Conservation (phyloP, 30 jellyfish, hydroid and myxozoan species). For the Aurelia aurita region DNA sequence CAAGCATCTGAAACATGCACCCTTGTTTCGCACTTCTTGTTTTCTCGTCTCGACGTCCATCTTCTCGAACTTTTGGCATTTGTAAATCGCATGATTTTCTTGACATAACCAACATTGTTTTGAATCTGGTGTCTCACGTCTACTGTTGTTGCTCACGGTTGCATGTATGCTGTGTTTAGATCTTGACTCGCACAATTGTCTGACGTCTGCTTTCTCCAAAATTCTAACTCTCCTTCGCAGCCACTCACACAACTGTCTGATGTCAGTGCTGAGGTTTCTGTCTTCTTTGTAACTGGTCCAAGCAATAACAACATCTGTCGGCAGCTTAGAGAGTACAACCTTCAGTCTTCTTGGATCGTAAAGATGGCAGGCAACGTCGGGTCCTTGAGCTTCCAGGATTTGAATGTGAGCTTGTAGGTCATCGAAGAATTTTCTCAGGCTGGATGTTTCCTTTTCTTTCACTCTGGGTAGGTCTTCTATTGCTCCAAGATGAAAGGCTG, state of each 20-base stretch:
- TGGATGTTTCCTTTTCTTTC: slow-evolving; percentile 49
- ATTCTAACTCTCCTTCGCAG: slow-evolving; percentile 40
- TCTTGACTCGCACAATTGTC: slow-evolving; percentile 33
- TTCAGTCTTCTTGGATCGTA: slow-evolving; percentile 55
- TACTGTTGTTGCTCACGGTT: slow-evolving; percentile 25
- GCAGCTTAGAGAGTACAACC: slow-evolving; percentile 47
- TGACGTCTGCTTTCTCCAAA: slow-evolving; percentile 51
- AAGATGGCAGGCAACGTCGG: slow-evolving; percentile 39
- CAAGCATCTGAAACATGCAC: slow-evolving; percentile 34
- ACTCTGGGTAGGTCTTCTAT: slow-evolving; percentile 47
- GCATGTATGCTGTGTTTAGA: slow-evolving; percentile 43
- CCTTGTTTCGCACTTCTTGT: slow-evolving; percentile 41
- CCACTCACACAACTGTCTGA: slow-evolving; percentile 39
- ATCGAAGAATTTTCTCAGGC: slow-evolving; percentile 42
- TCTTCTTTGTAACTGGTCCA: slow-evolving; percentile 50
- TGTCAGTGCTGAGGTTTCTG: slow-evolving; percentile 35
- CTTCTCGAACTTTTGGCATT: slow-evolving; percentile 29
- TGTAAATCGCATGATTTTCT: slow-evolving; percentile 46
- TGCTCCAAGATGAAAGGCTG: slow-evolving; percentile 51
- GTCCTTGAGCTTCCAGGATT: slow-evolving; percentile 43
- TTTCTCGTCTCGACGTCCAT: slow-evolving; percentile 19
- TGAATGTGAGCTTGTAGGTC: slow-evolving; percentile 61
- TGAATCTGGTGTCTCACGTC: slow-evolving; percentile 37
- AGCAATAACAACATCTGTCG: slow-evolving; percentile 55
- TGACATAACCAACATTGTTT: slow-evolving; percentile 51